Conservation (phyloP, 2,888 invertebrate species). For the Sphecodes monilicornis region DNA sequence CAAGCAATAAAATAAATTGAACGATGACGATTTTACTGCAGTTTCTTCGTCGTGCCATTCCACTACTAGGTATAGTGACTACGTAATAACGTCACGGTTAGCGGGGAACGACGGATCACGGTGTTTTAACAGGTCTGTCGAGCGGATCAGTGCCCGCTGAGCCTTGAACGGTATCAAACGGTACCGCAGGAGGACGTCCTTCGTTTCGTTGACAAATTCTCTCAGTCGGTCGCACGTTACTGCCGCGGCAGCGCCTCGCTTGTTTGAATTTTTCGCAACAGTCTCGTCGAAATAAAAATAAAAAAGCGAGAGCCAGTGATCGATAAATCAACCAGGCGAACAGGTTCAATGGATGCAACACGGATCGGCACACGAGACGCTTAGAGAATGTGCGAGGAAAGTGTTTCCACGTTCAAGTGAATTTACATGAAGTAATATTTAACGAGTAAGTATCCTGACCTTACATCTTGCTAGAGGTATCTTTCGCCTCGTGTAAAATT, state of each 20-base stretch:
- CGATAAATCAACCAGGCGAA: conserved; percentile 22
- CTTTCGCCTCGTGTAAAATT: not conserved
- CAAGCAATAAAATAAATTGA: not conserved
- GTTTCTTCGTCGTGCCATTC: conserved; percentile 14
- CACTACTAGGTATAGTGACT: conserved; percentile 3
- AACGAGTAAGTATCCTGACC: not conserved
- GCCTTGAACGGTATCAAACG: conserved; percentile 68
- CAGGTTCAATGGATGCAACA: not conserved
- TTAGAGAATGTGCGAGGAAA: conserved; percentile 10
- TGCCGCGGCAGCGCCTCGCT: conserved; percentile 35
- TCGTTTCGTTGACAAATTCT: conserved; percentile 54
- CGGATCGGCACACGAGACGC: not conserved
- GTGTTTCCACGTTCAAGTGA: not conserved
- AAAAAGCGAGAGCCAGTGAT: not conserved
- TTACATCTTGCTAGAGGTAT: not conserved
- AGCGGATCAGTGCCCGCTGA: conserved; percentile 56
- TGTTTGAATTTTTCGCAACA: not conserved
- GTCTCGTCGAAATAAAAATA: not conserved
- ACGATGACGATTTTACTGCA: not conserved
- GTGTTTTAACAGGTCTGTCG: conserved; percentile 57
- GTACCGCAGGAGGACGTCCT: conserved; percentile 55
- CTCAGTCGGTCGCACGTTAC: conserved; percentile 62
- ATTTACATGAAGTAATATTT: not conserved
- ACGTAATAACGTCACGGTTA: conserved; percentile 36
- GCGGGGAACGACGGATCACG: conserved; percentile 49